Evolutionary conservation across 2,797 vertebrate genomes (phyloP).

Genomic region (Microcaecilia unicolor): DNA sequence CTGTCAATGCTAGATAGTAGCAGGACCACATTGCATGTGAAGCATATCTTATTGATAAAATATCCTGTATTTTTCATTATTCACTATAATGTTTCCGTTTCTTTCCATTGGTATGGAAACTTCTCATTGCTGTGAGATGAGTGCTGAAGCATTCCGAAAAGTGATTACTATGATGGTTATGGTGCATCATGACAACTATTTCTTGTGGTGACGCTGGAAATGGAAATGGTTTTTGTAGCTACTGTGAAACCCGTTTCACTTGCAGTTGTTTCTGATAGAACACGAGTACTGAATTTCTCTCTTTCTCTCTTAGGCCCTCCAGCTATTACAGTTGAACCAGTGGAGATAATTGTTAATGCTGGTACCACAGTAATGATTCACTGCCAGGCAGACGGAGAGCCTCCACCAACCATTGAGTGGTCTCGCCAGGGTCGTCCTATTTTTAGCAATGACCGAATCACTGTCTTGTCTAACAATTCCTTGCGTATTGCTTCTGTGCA

Average conservation of each 20-base stretch:
- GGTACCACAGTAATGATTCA: conserved; percentile 70
- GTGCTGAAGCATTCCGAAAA: too few species aligned
- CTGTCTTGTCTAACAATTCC: conserved; percentile 68
- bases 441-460: conserved; percentile 48
- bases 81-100: background rate
- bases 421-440: conserved; percentile 64
- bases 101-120: accelerated
- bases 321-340: conserved; percentile 65
- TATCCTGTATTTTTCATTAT: background rate
- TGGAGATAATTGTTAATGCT: conserved; percentile 63
- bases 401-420: conserved; percentile 71
- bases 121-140: too few species aligned
- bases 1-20: too few species aligned
- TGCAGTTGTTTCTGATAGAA: background rate
- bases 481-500: conserved; percentile 60
- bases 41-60: background rate
- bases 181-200: too few species aligned
- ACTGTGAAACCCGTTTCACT: too few species aligned
- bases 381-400: conserved; percentile 83
- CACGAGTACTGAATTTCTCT: too few species aligned
- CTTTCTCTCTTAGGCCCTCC: conserved; percentile 65
- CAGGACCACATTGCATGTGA: too few species aligned
- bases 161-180: too few species aligned
- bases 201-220: too few species aligned
- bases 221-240: too few species aligned